Base-by-base conservation (phyloP, 2,888 invertebrate genomes). In the Dryococelus australis region DNA sequence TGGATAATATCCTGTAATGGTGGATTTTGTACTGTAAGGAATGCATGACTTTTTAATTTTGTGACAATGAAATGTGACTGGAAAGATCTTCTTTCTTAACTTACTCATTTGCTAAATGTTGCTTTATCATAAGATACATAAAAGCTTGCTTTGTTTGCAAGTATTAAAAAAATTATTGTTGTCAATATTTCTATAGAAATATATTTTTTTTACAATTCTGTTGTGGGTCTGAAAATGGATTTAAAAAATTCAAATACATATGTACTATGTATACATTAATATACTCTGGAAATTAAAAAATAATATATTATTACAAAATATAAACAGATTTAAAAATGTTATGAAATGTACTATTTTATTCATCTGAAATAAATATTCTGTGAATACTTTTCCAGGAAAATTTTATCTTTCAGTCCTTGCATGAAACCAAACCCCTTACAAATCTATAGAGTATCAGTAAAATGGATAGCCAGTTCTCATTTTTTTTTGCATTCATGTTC, bases 181-280 rank as follows among this genome's bases (percentile, higher is more conserved):
- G 65, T 65, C 65, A 65, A 65, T 65, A n/a, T 65, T 65, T 16
- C 20, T 16, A 65, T 65, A 20, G 24, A 65, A 65, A 65, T 65
- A 65, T n/a, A 65, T 65, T n/a, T 65, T 65, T 65, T 16, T 65
- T 65, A 65, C 65, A 65, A 65, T 65, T 65, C 65, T 65, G 65
- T 65, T 65, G 8, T 65, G 65, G 65, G 65, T 65, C 65, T 24
- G 65, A n/a, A 24, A 65, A 65, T n/a, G n/a, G n/a, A 65, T 65
- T n/a, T 24, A 3, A 47, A 16, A 16, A 47, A n/a, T 24, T 16
- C 10, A 65, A 65, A 24, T 65, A 65, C 10, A 65, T n/a, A 65
- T n/a, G n/a, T 65, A 65, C 0, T 65, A 65, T 65, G 65, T 65
- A 65, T 65, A 65, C 8, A 65, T 24, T 4, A 65, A 0, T 24